Conservation (phyloP, 2,888 invertebrate genomes). For the Corythucha ciliata region DNA sequence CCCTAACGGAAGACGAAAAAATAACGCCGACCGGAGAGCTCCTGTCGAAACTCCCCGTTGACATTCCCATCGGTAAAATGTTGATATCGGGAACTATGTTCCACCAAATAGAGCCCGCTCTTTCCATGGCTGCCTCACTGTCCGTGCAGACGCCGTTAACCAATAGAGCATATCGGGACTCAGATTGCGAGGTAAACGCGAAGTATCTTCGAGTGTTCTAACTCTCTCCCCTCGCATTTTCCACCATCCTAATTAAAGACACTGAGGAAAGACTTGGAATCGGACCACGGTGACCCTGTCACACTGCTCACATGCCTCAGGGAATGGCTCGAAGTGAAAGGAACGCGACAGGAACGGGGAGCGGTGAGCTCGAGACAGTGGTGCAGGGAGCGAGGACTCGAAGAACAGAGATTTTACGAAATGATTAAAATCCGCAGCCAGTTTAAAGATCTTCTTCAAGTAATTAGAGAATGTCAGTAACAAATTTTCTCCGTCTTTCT, state of each 20-base stretch:
- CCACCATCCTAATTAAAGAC: no score
- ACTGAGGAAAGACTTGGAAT: constrained; percentile 69
- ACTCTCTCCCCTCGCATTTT: no score
- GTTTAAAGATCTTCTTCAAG: constrained; percentile 73
- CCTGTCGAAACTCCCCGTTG: constrained; percentile 82
- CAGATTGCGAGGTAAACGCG: constrained; percentile 65
- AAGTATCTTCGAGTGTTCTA: neutral
- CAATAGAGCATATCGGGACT: constrained; percentile 74
- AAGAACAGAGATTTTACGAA: constrained; percentile 96
- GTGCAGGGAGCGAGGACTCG: constrained; percentile 82
- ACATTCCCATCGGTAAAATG: constrained; percentile 92
- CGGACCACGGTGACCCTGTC: constrained; percentile 92
- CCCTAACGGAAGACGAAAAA: constrained; percentile 66
- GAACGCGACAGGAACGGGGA: constrained; percentile 36
- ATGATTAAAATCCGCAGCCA: constrained; percentile 87
- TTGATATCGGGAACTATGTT: constrained; percentile 84
- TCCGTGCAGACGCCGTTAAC: constrained; percentile 92
- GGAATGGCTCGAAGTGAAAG: constrained; percentile 78
- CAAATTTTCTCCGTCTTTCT: no score
- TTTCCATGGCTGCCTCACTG: constrained; percentile 82
- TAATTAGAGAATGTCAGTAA: no score
- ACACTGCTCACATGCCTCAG: constrained; percentile 78
- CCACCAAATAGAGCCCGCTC: constrained; percentile 74
- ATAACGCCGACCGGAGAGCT: constrained; percentile 80
- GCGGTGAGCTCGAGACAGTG: constrained; percentile 55